phyloP scores from a whole-genome alignment of 2,113 vertebrate genomes.

The Epinephelus moara region DNA sequence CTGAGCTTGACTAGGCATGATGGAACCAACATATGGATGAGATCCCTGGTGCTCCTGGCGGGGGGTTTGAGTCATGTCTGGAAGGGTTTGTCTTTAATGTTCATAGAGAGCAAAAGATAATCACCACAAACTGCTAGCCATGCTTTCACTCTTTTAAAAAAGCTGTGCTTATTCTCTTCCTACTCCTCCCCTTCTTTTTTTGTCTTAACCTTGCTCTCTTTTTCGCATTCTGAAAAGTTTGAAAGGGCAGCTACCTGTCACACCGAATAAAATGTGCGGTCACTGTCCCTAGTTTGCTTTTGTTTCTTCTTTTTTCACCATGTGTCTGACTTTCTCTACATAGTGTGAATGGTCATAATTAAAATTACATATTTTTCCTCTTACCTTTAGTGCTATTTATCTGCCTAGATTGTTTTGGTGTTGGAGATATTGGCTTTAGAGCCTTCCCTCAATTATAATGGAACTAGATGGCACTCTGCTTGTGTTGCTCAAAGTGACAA shows the following conservation, averaged over 20 bases:
- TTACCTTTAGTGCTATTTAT: no score
- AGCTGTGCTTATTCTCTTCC: constrained; percentile 43
- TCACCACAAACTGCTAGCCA: constrained; percentile 53
- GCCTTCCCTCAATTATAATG: no score
- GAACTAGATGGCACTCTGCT: no score
- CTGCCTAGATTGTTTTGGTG: no score
- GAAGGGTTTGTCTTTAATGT: constrained; percentile 56
- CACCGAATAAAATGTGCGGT: constrained; percentile 84
- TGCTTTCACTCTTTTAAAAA: constrained; percentile 57
- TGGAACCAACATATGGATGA: constrained; percentile 39
- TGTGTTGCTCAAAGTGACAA: no score
- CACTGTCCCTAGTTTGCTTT: constrained; percentile 67
- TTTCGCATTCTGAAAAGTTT: constrained; percentile 70
- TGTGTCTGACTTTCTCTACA: background rate
- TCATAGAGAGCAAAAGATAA: constrained; percentile 54
- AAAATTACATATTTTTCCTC: no score
- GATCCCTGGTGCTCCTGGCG: constrained; percentile 54
- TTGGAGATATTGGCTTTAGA: no score
- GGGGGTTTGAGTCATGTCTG: constrained; percentile 23
- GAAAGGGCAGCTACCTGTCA: constrained; percentile 83
- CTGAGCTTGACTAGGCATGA: constrained; percentile 19
- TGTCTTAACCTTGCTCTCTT: constrained; percentile 54
- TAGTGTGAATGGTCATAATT: background rate
- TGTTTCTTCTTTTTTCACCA: constrained; percentile 67
- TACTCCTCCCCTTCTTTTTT: constrained; percentile 12